Evolutionary conservation across 2,113 vertebrate species (phyloP).

Genomic region (Callospermophilus lateralis): DNA sequence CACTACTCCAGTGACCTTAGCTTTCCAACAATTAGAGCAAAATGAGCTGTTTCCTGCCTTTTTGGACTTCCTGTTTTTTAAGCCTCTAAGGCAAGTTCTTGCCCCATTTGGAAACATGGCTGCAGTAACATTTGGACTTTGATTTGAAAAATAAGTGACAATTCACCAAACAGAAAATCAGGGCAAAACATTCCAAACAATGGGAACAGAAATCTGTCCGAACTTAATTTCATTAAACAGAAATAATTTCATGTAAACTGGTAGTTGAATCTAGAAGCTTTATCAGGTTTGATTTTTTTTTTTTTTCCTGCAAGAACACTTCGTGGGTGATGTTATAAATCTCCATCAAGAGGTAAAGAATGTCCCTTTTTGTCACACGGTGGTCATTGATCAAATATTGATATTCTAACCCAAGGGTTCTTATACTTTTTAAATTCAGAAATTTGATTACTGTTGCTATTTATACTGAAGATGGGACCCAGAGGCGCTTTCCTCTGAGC

Average conservation of each 20-base stretch:
- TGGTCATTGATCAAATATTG: background rate
- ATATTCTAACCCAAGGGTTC: conserved; percentile 20
- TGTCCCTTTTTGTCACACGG: background rate
- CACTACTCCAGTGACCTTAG: background rate
- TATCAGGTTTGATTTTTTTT: background rate
- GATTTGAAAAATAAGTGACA: conserved; percentile 30
- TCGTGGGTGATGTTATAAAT: background rate
- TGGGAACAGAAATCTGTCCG: background rate
- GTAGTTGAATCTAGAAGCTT: background rate
- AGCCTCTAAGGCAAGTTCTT: background rate
- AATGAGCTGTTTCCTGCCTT: background rate
- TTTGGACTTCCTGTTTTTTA: conserved; percentile 49
- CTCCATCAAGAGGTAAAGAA: background rate
- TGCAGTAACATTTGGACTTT: background rate
- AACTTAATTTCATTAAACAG: too few species aligned
- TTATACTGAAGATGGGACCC: too few species aligned
- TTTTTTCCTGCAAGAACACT: background rate
- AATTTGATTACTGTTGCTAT: too few species aligned
- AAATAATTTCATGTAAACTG: background rate
- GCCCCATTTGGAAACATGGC: background rate
- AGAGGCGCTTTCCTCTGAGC: too few species aligned
- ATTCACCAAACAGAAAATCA: background rate
- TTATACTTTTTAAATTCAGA: conserved; percentile 49
- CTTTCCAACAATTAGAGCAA: background rate
- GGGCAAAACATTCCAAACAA: background rate